These are phyloP conservation scores for Caerostris darwini DNA, from an alignment of 1,140 invertebrate genomes.

Conservation along the genomic window DNA sequence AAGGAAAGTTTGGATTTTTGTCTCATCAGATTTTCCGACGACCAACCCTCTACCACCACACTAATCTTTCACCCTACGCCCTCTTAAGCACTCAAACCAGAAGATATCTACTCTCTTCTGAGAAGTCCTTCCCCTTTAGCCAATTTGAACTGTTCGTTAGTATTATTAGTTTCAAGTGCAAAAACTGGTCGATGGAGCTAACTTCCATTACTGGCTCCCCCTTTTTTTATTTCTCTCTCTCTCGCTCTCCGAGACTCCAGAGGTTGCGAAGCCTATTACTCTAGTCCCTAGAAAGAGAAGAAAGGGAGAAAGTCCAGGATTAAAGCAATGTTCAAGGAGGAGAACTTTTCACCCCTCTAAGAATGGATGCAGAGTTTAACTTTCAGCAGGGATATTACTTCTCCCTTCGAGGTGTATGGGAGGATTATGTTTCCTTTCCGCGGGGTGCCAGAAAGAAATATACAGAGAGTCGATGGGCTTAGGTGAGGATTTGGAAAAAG, in stretches of 20 bases:
- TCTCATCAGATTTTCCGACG: too few species aligned
- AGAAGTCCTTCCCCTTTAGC: not conserved
- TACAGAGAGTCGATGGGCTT: not conserved
- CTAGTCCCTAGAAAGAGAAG: not conserved
- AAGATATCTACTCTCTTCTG: not conserved
- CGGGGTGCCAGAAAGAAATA: not conserved
- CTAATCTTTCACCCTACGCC: not conserved
- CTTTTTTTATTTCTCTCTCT: not conserved
- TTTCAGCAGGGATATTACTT: not conserved
- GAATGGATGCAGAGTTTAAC: not conserved
- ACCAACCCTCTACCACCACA: not conserved
- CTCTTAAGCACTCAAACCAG: not conserved
- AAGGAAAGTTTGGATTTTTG: too few species aligned
- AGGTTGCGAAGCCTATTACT: constrained; percentile 33
- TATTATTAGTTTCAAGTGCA: constrained; percentile 46
- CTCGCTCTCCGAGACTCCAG: too few species aligned
- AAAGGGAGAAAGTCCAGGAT: not conserved
- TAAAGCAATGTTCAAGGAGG: constrained; percentile 16
- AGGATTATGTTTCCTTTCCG: not conserved
- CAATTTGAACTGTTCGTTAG: constrained; percentile 68
- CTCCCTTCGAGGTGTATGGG: not conserved
- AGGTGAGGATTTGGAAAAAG: not conserved
- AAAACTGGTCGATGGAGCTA: not conserved
- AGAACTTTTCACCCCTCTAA: not conserved
- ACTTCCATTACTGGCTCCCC: not conserved